Evolutionary conservation across 2,797 vertebrate genomes (phyloP).

Genomic region (Bovichtus diacanthus): DNA sequence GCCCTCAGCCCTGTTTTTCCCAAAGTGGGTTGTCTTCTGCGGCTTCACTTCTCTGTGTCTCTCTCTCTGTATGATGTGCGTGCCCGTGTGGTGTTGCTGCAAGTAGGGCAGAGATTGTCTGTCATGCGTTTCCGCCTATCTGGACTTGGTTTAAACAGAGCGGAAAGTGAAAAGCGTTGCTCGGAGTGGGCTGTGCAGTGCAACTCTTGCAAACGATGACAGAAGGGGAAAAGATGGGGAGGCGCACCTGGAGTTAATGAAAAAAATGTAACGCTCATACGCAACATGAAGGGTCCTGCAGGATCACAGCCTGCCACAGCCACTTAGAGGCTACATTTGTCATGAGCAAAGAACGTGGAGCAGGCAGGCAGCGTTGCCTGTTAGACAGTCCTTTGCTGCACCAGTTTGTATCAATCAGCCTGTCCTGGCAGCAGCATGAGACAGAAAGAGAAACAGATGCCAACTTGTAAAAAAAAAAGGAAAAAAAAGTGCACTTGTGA

Average conservation of each 20-base stretch:
- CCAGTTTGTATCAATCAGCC: conserved; percentile 65
- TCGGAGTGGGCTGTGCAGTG: neutral
- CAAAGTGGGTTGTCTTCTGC: conserved; percentile 50
- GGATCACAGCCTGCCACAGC: conserved; percentile 72
- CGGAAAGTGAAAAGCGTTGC: conserved; percentile 47
- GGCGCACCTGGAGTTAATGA: conserved; percentile 72
- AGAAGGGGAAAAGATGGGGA: conserved; percentile 22
- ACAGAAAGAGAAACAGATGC: conserved; percentile 49
- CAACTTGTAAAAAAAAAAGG: conserved; percentile 13
- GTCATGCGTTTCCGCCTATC: conserved; percentile 52
- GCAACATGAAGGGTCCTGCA: conserved; percentile 70
- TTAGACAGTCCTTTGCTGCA: conserved; percentile 42
- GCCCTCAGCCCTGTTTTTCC: conserved; percentile 51
- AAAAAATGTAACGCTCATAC: conserved; percentile 50
- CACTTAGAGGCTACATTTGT: conserved; percentile 72
- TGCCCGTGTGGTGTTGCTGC: conserved; percentile 39
- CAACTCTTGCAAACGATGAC: conserved; percentile 32
- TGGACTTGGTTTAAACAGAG: conserved; percentile 63
- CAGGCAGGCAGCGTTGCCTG: conserved; percentile 16
- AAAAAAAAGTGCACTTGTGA: conserved; percentile 10
- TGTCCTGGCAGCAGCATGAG: conserved; percentile 48
- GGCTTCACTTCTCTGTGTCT: conserved; percentile 28
- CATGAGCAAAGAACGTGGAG: conserved; percentile 39
- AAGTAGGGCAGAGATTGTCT: conserved; percentile 58
- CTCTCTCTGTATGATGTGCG: conserved; percentile 36